A percentile compares a stretch with the other conserved stretches of the same genome.
Conservation (phyloP, 2,113 vertebrate species). For the Anoura caudifer region DNA sequence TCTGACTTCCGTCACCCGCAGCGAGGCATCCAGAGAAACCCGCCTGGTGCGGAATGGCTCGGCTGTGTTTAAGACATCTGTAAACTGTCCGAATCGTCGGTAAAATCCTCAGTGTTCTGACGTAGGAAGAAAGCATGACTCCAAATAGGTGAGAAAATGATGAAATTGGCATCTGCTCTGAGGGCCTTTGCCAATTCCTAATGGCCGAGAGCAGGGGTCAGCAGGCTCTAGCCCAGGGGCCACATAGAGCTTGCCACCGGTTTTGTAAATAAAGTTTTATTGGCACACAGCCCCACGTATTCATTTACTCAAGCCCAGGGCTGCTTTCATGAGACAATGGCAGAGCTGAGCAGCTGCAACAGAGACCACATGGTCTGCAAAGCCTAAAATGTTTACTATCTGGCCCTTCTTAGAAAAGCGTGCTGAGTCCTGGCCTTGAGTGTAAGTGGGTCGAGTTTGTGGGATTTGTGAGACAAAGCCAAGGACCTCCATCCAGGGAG, state of each 20-base stretch:
- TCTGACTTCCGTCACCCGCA: neutral
- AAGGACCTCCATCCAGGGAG: neutral
- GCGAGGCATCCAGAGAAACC: neutral
- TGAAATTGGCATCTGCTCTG: neutral
- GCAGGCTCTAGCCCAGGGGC: neutral
- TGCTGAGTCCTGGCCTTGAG: neutral
- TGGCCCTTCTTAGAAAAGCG: neutral
- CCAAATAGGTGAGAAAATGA: neutral
- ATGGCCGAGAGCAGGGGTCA: neutral
- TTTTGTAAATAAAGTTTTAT: constrained; percentile 6
- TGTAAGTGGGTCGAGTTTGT: neutral
- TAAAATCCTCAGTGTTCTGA: neutral
- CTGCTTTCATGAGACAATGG: neutral
- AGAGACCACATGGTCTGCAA: neutral
- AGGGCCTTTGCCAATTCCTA: neutral
- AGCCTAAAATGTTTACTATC: neutral
- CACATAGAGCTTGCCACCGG: neutral
- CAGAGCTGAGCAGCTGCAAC: neutral
- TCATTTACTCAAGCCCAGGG: neutral
- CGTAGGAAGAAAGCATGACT: neutral
- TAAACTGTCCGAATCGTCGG: neutral
- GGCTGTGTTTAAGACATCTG: neutral
- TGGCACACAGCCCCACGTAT: neutral
- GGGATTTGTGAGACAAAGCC: neutral
- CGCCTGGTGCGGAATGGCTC: neutral